phyloP scores from a whole-genome alignment of 2,797 vertebrate genomes.

The Steatocranus sp. region DNA sequence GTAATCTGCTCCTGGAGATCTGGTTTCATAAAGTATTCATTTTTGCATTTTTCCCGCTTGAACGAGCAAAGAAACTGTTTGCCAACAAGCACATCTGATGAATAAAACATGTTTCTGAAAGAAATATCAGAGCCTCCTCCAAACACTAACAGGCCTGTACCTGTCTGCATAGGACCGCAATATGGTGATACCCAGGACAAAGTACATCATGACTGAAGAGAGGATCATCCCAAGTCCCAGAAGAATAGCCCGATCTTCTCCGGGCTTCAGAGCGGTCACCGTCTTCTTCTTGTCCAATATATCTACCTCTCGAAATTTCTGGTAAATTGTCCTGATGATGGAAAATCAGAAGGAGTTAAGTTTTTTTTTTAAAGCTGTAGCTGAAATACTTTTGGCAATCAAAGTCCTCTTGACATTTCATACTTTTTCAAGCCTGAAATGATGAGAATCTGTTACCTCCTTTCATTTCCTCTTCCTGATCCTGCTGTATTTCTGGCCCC shows the following conservation, averaged over 20 bases:
- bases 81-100: slow-evolving; percentile 14
- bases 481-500: slow-evolving; percentile 80
- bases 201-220: slow-evolving; percentile 94
- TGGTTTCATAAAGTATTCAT: not conserved
- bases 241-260: slow-evolving; percentile 92
- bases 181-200: slow-evolving; percentile 90
- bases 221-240: slow-evolving; percentile 93
- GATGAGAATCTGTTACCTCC: slow-evolving; percentile 76
- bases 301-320: slow-evolving; percentile 89
- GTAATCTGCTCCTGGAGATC: slow-evolving; percentile 2
- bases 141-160: slow-evolving; percentile 61
- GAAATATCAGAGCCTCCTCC: not conserved
- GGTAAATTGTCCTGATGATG: slow-evolving; percentile 85
- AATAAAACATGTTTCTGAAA: slow-evolving; percentile 23
- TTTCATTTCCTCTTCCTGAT: slow-evolving; percentile 77
- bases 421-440: not conserved
- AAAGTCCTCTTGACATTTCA: not conserved
- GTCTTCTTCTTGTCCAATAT: slow-evolving; percentile 94
- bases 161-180: slow-evolving; percentile 90
- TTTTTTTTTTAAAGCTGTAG: not conserved
- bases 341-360: not conserved
- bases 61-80: slow-evolving; percentile 16
- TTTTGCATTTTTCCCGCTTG: slow-evolving; percentile 22
- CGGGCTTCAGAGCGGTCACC: slow-evolving; percentile 89
- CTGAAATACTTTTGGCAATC: not conserved